A percentile compares a stretch with the other conserved stretches of the same genome.
These are phyloP conservation scores for Anisognathus igniventris DNA, from an alignment of 2,797 vertebrate genomes.

Conservation along the genomic window DNA sequence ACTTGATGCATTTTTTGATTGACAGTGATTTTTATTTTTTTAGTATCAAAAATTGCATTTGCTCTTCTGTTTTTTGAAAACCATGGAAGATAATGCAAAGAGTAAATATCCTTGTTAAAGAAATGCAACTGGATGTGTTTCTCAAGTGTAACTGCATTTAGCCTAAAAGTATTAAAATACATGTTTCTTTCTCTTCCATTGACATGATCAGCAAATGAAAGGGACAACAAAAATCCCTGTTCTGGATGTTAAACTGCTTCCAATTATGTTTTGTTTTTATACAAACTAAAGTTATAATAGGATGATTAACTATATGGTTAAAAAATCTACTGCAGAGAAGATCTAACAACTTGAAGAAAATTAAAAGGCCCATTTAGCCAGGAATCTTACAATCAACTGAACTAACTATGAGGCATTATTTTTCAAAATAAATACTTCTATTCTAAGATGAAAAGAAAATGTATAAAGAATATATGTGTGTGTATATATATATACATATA, in stretches of 20 bases:
- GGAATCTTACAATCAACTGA: background rate
- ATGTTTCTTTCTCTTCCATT: background rate
- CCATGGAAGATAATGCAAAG: background rate
- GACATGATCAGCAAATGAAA: background rate
- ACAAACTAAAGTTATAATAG: background rate
- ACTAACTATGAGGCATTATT: background rate
- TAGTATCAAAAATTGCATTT: background rate
- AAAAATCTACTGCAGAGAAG: background rate
- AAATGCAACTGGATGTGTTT: background rate
- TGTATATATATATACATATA: background rate
- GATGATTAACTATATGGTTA: background rate
- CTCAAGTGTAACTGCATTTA: background rate
- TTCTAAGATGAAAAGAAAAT: background rate
- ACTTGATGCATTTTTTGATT: background rate
- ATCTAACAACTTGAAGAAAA: background rate
- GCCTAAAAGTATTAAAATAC: background rate
- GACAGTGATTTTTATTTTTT: background rate
- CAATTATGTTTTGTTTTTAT: background rate
- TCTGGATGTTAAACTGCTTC: background rate
- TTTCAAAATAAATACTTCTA: background rate
- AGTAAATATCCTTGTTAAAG: background rate
- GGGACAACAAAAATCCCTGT: background rate
- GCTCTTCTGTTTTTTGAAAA: background rate
- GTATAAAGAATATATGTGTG: background rate
- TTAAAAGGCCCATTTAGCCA: background rate